Evolutionary conservation across 2,113 vertebrate genomes (phyloP).

Genomic region (Pongo abelii): DNA sequence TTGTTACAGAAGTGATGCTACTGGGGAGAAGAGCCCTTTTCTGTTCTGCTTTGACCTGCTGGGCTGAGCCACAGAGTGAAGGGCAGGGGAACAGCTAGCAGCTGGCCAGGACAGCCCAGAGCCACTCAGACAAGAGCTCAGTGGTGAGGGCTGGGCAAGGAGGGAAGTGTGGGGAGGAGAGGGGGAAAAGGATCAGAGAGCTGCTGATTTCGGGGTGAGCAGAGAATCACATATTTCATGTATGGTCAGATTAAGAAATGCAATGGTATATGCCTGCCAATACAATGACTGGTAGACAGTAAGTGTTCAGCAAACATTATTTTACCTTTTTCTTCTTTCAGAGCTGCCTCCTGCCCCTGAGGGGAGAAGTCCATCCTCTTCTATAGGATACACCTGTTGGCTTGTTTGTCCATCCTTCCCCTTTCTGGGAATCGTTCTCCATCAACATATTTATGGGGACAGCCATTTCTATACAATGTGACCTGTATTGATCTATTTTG

Average conservation of each 20-base stretch:
- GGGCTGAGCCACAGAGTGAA: background rate
- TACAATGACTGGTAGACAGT: background rate
- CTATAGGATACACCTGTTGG: background rate
- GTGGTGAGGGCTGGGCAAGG: background rate
- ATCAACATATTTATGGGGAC: background rate
- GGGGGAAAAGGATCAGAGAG: fast-evolving
- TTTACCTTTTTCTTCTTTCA: background rate
- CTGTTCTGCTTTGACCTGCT: background rate
- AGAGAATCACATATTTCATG: background rate
- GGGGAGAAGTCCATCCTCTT: background rate
- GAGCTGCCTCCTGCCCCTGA: background rate
- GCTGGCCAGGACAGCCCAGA: background rate
- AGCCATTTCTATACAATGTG: background rate
- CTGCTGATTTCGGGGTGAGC: background rate
- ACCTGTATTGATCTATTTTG: too few relatives aligned
- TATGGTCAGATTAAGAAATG: background rate
- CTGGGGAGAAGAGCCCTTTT: background rate
- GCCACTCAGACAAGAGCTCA: background rate
- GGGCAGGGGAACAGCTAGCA: background rate
- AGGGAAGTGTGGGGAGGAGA: background rate
- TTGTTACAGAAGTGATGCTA: background rate
- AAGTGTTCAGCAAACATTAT: background rate
- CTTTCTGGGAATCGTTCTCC: background rate
- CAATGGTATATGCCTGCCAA: background rate
- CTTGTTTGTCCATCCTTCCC: background rate